Percentiles rank a stretch among this genome's conserved stretches.
Evolutionary conservation across 2,888 invertebrate species (phyloP).

Genomic region (Aphrophora alni): DNA sequence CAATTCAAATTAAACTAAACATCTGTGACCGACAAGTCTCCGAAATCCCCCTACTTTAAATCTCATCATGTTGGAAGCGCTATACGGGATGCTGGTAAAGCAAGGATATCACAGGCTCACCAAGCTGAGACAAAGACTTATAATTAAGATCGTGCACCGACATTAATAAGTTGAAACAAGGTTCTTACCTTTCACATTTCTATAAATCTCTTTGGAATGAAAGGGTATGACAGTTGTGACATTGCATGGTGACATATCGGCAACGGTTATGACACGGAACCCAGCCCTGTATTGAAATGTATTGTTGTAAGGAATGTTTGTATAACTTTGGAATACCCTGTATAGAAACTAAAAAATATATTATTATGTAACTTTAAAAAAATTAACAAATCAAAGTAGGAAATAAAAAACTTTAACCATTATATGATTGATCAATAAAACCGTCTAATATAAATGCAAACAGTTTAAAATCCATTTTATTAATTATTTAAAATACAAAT

Average conservation of each 20-base stretch:
- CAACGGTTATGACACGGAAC: background rate
- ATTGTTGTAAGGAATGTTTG: background rate
- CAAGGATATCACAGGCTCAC: background rate
- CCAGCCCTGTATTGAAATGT: background rate
- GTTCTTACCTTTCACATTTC: background rate
- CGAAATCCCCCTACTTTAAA: background rate
- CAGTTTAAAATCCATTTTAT: no score
- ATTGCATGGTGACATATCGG: background rate
- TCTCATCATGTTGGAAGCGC: no score
- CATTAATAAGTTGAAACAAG: conserved; percentile 2
- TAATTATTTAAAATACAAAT: no score
- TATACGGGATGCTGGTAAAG: no score
- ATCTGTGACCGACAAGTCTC: background rate
- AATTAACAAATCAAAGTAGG: no score
- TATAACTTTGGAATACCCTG: background rate
- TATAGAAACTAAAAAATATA: no score
- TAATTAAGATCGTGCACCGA: background rate
- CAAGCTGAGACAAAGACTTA: background rate
- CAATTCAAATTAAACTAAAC: background rate
- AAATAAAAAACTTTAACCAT: no score
- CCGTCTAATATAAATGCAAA: no score
- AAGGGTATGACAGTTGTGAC: background rate
- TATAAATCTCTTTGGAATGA: background rate
- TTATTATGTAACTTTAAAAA: no score
- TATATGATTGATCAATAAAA: no score